Base-by-base conservation (phyloP, 2,888 invertebrate genomes). In the Silvanus unidentatus region DNA sequence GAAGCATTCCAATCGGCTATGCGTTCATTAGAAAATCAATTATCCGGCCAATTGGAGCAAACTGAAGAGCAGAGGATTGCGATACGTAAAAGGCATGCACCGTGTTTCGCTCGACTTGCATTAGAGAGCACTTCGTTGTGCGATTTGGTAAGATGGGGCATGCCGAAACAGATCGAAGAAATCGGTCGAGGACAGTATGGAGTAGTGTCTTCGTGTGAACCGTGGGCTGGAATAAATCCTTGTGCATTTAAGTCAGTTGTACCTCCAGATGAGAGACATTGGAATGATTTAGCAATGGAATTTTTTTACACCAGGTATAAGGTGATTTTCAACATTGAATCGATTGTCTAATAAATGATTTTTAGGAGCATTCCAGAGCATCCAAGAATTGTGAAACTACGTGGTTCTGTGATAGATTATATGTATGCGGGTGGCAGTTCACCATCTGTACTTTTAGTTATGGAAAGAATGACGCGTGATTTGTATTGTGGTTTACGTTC, bases 221-320 rank as follows among this genome's bases (percentile, higher is more conserved):
- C 79, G 43, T 90, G 90, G 82, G 88, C 77, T 0, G 83, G 80
- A 0, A 77, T 76, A 40, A 72, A 80, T n/a, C 86, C 87, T 0
- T 87, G 84, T 60, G 91, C 91, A 5, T 82, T 90, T 40, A 93
- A 93, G 73, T 88, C 90, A 0, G 89, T 93, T 40, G 81, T 91
- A 36, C 92, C 92, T 1, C 87, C 88, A 1, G 92, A 93, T 67
- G 90, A 90, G 59, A 76, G 88, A 48, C 91, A 92, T 65, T 92
- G 90, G 85, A 86, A 87, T 64, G 92, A 93, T 64, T 73, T 93
- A 1, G 90, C 92, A 1, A 85, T 92, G 84, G 92, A 93, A 71
- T 91, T 91, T 75, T 90, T 88, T 68, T 91, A 91, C 61, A 90
- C 91, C 39, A 82, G 86, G 87, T 85, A n/a, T 28, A 10, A 28